Conservation (phyloP, 2,113 vertebrate species). For the Sturnira hondurensis region DNA sequence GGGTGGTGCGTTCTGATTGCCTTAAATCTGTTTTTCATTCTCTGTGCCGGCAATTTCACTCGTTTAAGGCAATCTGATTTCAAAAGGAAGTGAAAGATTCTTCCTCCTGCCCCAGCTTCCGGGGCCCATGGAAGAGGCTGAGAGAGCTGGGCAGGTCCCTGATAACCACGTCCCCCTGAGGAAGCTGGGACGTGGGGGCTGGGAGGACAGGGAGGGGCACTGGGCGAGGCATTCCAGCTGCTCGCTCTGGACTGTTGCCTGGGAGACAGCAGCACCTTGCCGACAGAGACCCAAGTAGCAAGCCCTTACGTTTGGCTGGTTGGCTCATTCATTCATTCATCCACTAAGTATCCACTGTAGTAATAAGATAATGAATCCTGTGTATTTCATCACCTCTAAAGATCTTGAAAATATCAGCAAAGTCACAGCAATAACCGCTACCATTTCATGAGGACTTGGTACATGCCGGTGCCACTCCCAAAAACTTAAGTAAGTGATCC, state of each 20-base stretch:
- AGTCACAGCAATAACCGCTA: background rate
- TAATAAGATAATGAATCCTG: background rate
- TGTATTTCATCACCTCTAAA: background rate
- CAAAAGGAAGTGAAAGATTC: background rate
- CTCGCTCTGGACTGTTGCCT: background rate
- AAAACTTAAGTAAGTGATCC: background rate
- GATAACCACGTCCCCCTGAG: background rate
- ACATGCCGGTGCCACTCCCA: background rate
- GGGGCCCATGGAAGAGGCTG: background rate
- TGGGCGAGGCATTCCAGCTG: too few species aligned
- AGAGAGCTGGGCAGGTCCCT: fast-evolving
- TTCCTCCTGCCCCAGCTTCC: background rate
- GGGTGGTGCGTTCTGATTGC: background rate
- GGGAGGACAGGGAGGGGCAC: background rate
- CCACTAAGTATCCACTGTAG: background rate
- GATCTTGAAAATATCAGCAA: background rate
- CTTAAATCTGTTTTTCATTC: background rate
- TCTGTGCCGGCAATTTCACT: background rate
- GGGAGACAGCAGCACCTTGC: background rate
- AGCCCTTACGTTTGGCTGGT: background rate
- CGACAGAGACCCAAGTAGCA: background rate
- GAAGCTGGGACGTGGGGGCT: background rate
- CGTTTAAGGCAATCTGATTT: background rate
- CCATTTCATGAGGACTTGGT: background rate
- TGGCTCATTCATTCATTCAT: background rate